Evolutionary conservation across 1,140 invertebrate species (phyloP).

Genomic region (Orius insidiosus): DNA sequence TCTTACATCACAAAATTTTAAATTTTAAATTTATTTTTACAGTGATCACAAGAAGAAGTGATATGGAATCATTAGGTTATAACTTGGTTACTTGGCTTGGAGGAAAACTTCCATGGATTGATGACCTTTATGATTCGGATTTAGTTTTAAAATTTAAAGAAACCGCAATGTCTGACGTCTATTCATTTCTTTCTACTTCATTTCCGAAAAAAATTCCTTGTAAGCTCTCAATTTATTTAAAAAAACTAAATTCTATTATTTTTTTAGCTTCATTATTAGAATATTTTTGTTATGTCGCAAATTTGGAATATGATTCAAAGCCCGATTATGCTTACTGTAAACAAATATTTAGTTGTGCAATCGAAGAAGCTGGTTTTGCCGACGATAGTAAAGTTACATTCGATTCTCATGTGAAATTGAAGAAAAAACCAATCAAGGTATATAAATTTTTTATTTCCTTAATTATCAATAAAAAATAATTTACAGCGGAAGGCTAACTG

Average conservation of each 20-base stretch:
- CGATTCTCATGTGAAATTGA: conserved; percentile 15
- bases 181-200: conserved; percentile 32
- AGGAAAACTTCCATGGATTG: conserved; percentile 75
- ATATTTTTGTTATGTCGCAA: conserved; percentile 41
- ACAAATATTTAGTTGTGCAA: conserved; percentile 28
- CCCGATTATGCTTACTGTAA: conserved; percentile 40
- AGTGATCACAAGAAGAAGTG: conserved; percentile 78
- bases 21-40: conserved; percentile 16
- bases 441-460: not conserved
- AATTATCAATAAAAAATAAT: conserved; percentile 9
- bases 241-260: not conserved
- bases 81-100: conserved; percentile 90
- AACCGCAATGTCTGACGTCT: conserved; percentile 34
- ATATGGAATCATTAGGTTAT: conserved; percentile 87
- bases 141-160: conserved; percentile 62
- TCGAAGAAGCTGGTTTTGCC: conserved; percentile 24
- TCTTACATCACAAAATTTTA: not conserved
- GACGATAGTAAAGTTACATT: conserved; percentile 27
- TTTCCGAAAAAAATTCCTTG: conserved; percentile 33
- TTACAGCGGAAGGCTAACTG: not conserved
- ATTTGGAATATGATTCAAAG: conserved; percentile 41
- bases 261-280: conserved; percentile 18
- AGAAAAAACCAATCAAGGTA: conserved; percentile 16
- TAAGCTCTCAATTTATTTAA: conserved; percentile 24
- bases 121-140: conserved; percentile 51